Percentiles rank a stretch among this genome's conserved stretches.
Conservation (phyloP, 2,113 vertebrate species). For the Lycocorax pyrrhopterus region DNA sequence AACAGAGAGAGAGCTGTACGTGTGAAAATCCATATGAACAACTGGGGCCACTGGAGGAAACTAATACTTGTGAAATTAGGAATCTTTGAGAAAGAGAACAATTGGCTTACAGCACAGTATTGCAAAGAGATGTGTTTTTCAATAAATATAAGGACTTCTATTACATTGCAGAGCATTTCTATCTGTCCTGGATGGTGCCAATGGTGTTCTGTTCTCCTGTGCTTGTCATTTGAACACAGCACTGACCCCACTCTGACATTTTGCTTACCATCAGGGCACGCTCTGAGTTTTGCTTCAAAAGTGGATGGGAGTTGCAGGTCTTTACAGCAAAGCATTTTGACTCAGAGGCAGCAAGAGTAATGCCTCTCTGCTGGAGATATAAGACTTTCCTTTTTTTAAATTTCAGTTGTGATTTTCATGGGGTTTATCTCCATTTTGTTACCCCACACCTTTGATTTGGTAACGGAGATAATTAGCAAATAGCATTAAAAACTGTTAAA, state of each 20-base stretch:
- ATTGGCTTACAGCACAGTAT: neutral
- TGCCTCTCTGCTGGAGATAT: neutral
- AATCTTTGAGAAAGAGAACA: neutral
- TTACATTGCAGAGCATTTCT: neutral
- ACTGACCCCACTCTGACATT: neutral
- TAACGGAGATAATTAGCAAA: neutral
- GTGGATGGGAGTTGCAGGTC: neutral
- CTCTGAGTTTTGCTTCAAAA: neutral
- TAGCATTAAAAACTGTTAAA: neutral
- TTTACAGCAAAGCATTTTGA: neutral
- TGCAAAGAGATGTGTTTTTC: neutral
- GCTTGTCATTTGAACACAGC: neutral
- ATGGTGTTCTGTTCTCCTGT: rapidly evolving
- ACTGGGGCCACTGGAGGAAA: neutral
- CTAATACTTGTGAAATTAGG: neutral
- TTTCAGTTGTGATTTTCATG: neutral
- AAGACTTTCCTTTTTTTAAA: neutral
- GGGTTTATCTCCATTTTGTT: neutral
- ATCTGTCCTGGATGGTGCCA: neutral
- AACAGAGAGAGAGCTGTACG: neutral
- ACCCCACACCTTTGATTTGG: neutral
- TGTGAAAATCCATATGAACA: neutral
- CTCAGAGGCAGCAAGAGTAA: neutral
- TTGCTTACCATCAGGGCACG: neutral
- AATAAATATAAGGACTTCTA: neutral